A percentile compares a stretch with the other conserved stretches of the same genome.
These are phyloP conservation scores for Drosophila simulans DNA, from an alignment of 1,140 invertebrate species.

Conservation along the genomic window DNA sequence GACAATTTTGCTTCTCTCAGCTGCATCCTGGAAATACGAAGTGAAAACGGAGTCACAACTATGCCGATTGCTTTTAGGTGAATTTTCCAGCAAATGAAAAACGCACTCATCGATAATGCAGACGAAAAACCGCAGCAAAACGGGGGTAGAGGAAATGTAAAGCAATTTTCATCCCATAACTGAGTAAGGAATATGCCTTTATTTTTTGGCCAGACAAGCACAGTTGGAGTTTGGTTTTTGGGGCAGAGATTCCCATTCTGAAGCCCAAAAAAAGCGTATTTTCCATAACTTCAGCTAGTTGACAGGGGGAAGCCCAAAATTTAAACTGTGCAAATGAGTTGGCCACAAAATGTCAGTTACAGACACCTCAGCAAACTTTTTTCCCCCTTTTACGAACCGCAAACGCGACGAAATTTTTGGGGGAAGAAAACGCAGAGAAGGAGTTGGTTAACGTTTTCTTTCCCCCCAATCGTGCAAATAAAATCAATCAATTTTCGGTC, in stretches of 20 bases:
- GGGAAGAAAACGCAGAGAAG: neutral
- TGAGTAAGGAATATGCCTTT: constrained; percentile 34
- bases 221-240: neutral
- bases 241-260: neutral
- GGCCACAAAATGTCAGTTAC: constrained; percentile 76
- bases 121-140: constrained; percentile 42
- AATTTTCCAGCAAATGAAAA: constrained; percentile 44
- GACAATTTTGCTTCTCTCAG: constrained; percentile 45
- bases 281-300: constrained; percentile 15
- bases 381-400: constrained; percentile 27
- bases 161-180: constrained; percentile 49
- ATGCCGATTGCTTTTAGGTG: constrained; percentile 48
- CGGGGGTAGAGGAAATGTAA: constrained; percentile 36
- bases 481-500: constrained; percentile 79
- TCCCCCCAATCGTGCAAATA: constrained; percentile 58
- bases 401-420: constrained; percentile 53
- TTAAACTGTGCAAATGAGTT: constrained; percentile 68
- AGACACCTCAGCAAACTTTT: constrained; percentile 20
- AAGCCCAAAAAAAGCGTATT: constrained; percentile 13
- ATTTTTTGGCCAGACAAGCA: constrained; percentile 1
- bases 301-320: constrained; percentile 8
- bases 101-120: constrained; percentile 68
- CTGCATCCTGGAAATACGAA: constrained; percentile 43
- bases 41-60: constrained; percentile 46
- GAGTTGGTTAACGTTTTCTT: constrained; percentile 32